Evolutionary conservation across 2,797 vertebrate species (phyloP).

Genomic region (Urocyon cinereoargenteus): DNA sequence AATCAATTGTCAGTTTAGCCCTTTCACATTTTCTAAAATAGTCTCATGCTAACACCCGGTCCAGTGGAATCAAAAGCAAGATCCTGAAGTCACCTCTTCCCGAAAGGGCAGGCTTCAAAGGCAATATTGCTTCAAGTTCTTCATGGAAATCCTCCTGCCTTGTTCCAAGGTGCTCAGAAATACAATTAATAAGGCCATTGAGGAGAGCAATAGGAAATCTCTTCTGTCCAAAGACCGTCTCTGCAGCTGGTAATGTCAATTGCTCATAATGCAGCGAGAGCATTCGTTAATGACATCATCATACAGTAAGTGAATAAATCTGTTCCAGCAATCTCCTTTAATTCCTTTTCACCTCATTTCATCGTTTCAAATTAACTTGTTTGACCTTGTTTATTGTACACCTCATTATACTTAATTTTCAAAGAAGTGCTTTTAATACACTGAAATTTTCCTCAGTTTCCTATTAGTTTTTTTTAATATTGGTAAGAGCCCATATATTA

Average conservation of each 20-base stretch:
- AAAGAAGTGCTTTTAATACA: slow-evolving; percentile 76
- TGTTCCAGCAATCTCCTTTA: slow-evolving; percentile 72
- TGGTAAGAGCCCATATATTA: slow-evolving; percentile 41
- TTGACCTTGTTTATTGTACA: slow-evolving; percentile 80
- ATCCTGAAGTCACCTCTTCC: slow-evolving; percentile 42
- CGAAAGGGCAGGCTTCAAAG: slow-evolving; percentile 44
- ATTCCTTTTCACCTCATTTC: slow-evolving; percentile 78
- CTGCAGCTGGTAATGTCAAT: background rate
- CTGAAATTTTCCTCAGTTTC: slow-evolving; percentile 74
- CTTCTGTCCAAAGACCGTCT: slow-evolving; percentile 15
- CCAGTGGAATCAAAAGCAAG: background rate
- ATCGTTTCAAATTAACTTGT: slow-evolving; percentile 76
- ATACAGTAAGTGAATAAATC: slow-evolving; percentile 22
- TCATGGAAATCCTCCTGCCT: slow-evolving; percentile 46
- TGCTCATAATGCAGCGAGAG: slow-evolving; percentile 24
- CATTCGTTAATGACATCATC: slow-evolving; percentile 58
- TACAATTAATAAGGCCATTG: background rate
- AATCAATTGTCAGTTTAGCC: slow-evolving; percentile 89
- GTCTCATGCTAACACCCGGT: slow-evolving; percentile 67
- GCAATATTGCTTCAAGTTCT: background rate
- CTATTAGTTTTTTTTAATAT: slow-evolving; percentile 73
- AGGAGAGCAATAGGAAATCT: background rate
- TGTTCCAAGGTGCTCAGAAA: slow-evolving; percentile 24
- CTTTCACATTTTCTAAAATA: slow-evolving; percentile 83
- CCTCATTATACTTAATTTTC: slow-evolving; percentile 80